Evolutionary conservation across 2,113 vertebrate genomes (phyloP).

Genomic region (Scartelaos histophorus): DNA sequence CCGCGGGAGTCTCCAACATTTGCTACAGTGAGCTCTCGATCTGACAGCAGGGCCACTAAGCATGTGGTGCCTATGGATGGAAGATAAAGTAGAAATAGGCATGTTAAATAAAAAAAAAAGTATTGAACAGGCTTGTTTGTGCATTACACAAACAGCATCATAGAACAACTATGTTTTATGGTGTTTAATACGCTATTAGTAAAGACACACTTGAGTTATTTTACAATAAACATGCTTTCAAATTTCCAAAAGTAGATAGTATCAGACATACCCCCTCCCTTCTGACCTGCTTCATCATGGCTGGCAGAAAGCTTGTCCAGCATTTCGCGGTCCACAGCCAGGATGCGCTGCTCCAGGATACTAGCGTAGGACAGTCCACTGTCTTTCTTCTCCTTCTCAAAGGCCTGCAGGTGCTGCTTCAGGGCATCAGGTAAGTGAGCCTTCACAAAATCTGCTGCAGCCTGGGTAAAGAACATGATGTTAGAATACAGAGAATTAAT

Average conservation of each 20-base stretch:
- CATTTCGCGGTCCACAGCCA: slow-evolving; percentile 91
- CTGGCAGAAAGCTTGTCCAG: slow-evolving; percentile 91
- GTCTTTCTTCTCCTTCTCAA: slow-evolving; percentile 92
- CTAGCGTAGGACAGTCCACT: slow-evolving; percentile 85
- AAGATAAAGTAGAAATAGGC: neutral
- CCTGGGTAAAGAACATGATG: slow-evolving; percentile 69
- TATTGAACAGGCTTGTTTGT: neutral
- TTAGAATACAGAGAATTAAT: neutral
- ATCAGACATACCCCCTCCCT: slow-evolving; percentile 9
- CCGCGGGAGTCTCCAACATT: slow-evolving; percentile 96
- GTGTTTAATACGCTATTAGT: neutral
- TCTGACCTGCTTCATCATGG: slow-evolving; percentile 94
- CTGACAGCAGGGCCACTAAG: slow-evolving; percentile 89
- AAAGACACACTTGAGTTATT: neutral
- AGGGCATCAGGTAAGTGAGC: slow-evolving; percentile 90
- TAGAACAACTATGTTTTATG: neutral
- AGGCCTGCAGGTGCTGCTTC: slow-evolving; percentile 91
- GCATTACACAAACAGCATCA: neutral
- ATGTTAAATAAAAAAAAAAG: neutral
- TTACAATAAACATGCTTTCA: neutral
- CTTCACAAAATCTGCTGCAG: slow-evolving; percentile 94
- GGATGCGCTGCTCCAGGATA: slow-evolving; percentile 94
- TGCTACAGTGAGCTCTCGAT: slow-evolving; percentile 93
- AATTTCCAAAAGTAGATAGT: slow-evolving; percentile 3
- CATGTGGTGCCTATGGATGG: slow-evolving; percentile 87